phyloP scores from a whole-genome alignment of 2,888 invertebrate species.

The Apamea monoglypha region DNA sequence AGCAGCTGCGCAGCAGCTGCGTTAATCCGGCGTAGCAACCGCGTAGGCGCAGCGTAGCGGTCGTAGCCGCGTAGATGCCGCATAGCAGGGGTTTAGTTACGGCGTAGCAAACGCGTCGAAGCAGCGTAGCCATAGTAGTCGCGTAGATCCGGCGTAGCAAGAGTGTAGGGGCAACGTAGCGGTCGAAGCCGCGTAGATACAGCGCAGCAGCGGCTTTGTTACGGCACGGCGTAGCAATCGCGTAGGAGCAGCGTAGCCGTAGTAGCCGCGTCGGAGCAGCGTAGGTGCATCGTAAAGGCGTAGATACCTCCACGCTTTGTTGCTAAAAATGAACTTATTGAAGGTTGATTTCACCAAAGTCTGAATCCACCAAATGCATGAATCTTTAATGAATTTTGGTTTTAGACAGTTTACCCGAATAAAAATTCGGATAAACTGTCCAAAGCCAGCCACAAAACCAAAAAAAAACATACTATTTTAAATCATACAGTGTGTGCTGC shows the following conservation, averaged over 20 bases:
- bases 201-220: background rate
- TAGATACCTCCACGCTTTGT: background rate
- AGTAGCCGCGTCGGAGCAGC: background rate
- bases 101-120: background rate
- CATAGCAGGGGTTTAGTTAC: background rate
- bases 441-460: background rate
- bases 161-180: background rate
- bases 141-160: background rate
- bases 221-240: background rate
- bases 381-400: no score
- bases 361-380: no score
- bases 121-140: background rate
- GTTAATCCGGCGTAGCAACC: background rate
- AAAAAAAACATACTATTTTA: background rate
- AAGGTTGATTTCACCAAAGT: background rate
- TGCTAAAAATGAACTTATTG: background rate
- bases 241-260: slow-evolving; percentile 3
- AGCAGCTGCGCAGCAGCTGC: background rate
- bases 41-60: background rate
- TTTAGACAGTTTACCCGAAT: background rate
- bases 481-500: background rate
- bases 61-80: background rate
- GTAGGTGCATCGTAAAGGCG: background rate
- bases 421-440: background rate
- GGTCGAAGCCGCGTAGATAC: background rate